phyloP scores from a whole-genome alignment of 2,888 invertebrate species.

The Hydrotaea cyrtoneurina region DNA sequence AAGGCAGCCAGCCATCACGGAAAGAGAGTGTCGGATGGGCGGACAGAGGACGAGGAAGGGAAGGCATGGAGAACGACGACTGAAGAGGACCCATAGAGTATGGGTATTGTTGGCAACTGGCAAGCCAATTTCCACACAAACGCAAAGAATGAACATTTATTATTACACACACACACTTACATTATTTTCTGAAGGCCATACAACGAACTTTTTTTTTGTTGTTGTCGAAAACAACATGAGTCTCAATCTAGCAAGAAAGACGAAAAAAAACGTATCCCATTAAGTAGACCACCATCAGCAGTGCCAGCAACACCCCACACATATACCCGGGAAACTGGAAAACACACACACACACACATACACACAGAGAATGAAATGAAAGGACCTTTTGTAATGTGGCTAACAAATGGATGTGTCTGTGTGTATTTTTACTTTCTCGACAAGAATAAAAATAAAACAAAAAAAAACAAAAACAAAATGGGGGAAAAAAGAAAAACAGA shows the following conservation, averaged over 20 bases:
- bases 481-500: background rate
- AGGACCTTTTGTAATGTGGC: conserved; percentile 24
- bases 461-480: too few relatives aligned
- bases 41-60: background rate
- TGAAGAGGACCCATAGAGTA: background rate
- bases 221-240: conserved; percentile 46
- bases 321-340: background rate
- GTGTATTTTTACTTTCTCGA: conserved; percentile 10
- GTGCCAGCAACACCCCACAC: conserved; percentile 21
- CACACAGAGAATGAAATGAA: background rate
- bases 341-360: background rate
- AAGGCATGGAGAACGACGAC: background rate
- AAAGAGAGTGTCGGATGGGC: background rate
- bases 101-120: background rate
- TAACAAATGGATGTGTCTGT: background rate
- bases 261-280: conserved; percentile 27
- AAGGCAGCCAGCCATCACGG: conserved; percentile 14
- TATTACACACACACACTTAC: background rate
- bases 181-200: conserved; percentile 63
- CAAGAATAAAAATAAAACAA: too few relatives aligned
- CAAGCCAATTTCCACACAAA: conserved; percentile 11
- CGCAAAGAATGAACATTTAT: conserved; percentile 43
- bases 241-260: conserved; percentile 36
- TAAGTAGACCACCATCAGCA: conserved; percentile 53
- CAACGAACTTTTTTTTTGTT: conserved; percentile 52